Conservation (phyloP, 2,113 vertebrate species). For the Odocoileus hemionus region DNA sequence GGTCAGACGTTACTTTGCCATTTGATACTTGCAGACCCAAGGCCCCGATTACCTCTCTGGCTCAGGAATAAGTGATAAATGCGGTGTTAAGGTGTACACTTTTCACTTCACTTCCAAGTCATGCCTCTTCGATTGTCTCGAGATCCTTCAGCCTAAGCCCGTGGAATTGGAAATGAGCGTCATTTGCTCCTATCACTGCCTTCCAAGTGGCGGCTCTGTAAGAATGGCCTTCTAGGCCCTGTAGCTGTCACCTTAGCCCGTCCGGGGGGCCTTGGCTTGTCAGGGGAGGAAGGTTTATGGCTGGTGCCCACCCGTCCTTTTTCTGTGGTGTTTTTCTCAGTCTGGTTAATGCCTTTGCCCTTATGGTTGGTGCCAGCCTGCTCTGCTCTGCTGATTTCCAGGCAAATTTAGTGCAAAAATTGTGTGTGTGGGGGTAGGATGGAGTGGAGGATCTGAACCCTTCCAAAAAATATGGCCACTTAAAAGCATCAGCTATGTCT, state of each 20-base stretch:
- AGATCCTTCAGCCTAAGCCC: background rate
- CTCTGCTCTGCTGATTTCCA: background rate
- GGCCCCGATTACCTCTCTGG: background rate
- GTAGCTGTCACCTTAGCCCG: background rate
- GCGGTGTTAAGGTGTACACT: background rate
- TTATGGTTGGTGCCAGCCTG: background rate
- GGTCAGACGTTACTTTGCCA: background rate
- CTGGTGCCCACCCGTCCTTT: background rate
- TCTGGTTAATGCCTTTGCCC: background rate
- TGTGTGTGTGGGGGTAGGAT: background rate
- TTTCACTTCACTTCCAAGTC: background rate
- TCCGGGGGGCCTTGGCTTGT: background rate
- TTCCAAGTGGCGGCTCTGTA: background rate
- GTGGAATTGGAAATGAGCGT: conserved; percentile 51
- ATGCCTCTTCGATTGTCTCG: background rate
- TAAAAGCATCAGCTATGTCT: background rate
- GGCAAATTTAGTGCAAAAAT: background rate
- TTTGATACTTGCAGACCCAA: background rate
- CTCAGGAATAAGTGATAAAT: background rate
- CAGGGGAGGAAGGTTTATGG: background rate
- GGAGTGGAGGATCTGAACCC: background rate
- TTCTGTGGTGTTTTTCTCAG: background rate
- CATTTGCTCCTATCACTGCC: conserved; percentile 15
- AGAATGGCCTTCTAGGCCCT: background rate
- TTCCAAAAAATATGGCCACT: background rate